These are phyloP conservation scores for Drosophila malerkotliana DNA, from an alignment of 1,140 invertebrate genomes.

Conservation along the genomic window DNA sequence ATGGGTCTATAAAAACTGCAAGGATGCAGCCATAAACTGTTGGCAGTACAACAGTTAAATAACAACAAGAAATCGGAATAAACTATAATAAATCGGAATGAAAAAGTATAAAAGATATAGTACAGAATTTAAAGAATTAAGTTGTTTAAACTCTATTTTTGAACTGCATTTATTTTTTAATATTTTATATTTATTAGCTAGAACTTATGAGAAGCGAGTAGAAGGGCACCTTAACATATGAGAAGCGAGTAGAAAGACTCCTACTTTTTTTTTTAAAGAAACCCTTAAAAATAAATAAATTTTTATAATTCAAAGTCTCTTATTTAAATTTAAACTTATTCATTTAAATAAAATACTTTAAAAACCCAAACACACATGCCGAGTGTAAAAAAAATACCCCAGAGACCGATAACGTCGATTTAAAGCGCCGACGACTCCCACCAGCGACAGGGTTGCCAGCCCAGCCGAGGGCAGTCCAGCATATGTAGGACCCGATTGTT, in stretches of 20 bases:
- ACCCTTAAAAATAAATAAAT: too few relatives aligned
- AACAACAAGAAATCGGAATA: conserved; percentile 6
- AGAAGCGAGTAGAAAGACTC: too few relatives aligned
- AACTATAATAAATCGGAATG: neutral
- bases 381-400: conserved; percentile 11
- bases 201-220: neutral
- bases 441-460: conserved; percentile 27
- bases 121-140: too few relatives aligned
- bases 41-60: conserved; percentile 48
- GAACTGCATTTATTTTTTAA: too few relatives aligned
- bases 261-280: too few relatives aligned
- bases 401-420: conserved; percentile 48
- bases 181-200: neutral
- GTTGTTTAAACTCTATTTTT: too few relatives aligned
- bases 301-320: too few relatives aligned
- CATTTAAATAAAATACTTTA: neutral
- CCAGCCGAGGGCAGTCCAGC: conserved; percentile 18
- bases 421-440: conserved; percentile 49
- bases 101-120: neutral
- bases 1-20: conserved; percentile 78
- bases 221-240: neutral
- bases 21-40: conserved; percentile 80
- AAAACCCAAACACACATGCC: neutral
- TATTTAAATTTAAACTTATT: too few relatives aligned
- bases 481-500: conserved; percentile 39